phyloP scores from a whole-genome alignment of 2,797 vertebrate species.

The Thripadectes ignobilis region DNA sequence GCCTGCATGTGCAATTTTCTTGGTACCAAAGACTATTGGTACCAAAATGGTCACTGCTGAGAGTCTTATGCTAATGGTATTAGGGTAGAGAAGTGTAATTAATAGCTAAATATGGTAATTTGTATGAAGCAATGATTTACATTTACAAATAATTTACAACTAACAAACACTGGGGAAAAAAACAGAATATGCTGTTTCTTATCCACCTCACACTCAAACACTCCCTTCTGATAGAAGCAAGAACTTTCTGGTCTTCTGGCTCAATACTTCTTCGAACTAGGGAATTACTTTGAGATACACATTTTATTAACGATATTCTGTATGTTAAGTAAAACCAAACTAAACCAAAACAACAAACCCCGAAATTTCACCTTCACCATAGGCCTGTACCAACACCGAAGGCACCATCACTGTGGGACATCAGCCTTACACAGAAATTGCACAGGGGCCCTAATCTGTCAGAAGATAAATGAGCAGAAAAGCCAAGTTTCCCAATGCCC shows the following conservation, averaged over 20 bases:
- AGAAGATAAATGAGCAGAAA: background rate
- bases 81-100: background rate
- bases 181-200: background rate
- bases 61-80: accelerated
- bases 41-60: background rate
- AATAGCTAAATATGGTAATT: background rate
- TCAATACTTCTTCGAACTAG: background rate
- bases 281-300: background rate
- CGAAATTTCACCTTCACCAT: background rate
- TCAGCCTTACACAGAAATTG: background rate
- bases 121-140: background rate
- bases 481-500: conserved; percentile 51
- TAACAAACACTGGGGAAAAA: background rate
- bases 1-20: background rate
- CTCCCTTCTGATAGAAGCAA: background rate
- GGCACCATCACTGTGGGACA: background rate
- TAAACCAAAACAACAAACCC: background rate
- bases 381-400: background rate
- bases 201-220: background rate
- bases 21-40: background rate
- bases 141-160: background rate
- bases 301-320: background rate
- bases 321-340: background rate
- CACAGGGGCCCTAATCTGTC: background rate
- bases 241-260: background rate